Evolutionary conservation across 2,888 invertebrate species (phyloP).

Genomic region (Chrysotoxum bicinctum): DNA sequence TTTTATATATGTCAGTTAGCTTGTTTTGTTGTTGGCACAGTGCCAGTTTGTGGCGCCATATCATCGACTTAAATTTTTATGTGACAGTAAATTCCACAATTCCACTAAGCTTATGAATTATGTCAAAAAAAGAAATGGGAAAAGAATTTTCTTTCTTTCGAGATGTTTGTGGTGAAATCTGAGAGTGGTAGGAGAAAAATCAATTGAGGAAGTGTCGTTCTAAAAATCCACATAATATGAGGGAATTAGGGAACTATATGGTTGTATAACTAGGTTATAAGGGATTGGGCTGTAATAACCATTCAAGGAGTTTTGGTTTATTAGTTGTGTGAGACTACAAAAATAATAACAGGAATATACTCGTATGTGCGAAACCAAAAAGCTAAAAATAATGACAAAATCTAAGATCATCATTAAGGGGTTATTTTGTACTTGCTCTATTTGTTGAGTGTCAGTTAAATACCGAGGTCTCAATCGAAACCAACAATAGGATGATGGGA

Average conservation of each 20-base stretch:
- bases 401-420: no score
- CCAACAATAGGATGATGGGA: no score
- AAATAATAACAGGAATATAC: background rate
- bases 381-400: no score
- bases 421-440: no score
- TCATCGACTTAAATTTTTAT: constrained; percentile 44
- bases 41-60: constrained; percentile 52
- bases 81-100: constrained; percentile 45
- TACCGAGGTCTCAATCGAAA: no score
- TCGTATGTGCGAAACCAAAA: background rate
- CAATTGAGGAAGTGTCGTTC: constrained; percentile 48
- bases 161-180: background rate
- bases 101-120: constrained; percentile 27
- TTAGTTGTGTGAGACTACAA: background rate
- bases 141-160: background rate
- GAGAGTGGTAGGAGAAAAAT: constrained; percentile 29
- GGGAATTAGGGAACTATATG: constrained; percentile 18
- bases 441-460: no score
- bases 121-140: constrained; percentile 1
- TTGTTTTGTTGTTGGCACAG: constrained; percentile 19
- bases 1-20: background rate
- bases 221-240: constrained; percentile 37
- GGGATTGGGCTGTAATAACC: background rate
- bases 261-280: background rate
- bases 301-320: background rate